Evolutionary conservation across 2,888 invertebrate species (phyloP).

Genomic region (Calephelis perditalis): DNA sequence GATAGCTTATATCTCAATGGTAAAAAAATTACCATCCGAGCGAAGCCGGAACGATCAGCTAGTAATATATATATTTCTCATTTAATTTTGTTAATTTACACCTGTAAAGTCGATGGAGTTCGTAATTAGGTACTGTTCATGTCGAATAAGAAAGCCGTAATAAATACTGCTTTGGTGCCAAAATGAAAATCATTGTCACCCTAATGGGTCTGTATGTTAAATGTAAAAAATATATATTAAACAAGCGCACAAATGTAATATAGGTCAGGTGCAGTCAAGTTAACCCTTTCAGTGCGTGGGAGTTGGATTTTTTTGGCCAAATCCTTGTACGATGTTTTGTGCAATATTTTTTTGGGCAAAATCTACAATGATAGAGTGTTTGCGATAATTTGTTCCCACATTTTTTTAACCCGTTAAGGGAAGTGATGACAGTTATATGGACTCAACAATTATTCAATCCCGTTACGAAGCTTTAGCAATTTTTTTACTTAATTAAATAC

Average conservation of each 20-base stretch:
- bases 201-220: conserved; percentile 41
- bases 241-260: conserved; percentile 60
- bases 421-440: conserved; percentile 69
- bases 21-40: no score
- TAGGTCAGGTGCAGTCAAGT: conserved; percentile 72
- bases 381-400: conserved; percentile 78
- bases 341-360: conserved; percentile 60
- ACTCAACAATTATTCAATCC: conserved; percentile 41
- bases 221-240: conserved; percentile 48
- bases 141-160: no score
- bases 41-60: no score
- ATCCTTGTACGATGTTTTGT: conserved; percentile 49
- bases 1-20: no score
- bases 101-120: no score
- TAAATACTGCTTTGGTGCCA: no score
- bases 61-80: no score
- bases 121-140: no score
- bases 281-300: conserved; percentile 76
- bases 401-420: conserved; percentile 51
- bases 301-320: conserved; percentile 56
- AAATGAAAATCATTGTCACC: conserved; percentile 37
- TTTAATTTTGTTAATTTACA: no score
- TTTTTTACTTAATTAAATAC: no score
- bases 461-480: conserved; percentile 33
- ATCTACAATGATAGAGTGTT: conserved; percentile 55